Conservation (phyloP, 2,888 invertebrate species). For the Drosophila prostipennis region DNA sequence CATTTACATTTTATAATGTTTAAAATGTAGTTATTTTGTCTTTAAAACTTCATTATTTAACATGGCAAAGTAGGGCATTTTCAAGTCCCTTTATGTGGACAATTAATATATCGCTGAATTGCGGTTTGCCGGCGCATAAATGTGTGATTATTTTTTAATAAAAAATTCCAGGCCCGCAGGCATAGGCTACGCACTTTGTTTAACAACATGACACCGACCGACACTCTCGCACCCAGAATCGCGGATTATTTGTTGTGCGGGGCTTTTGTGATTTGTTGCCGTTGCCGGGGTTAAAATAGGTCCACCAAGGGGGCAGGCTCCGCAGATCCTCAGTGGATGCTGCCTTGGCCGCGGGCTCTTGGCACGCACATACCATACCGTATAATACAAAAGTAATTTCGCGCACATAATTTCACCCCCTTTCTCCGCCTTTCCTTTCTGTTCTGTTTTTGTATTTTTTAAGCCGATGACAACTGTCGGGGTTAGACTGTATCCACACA, state of each 20-base stretch:
- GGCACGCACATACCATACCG: slow-evolving; percentile 43
- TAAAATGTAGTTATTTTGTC: too few species aligned
- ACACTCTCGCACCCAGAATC: slow-evolving; percentile 27
- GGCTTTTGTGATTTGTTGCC: slow-evolving; percentile 72
- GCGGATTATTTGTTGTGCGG: slow-evolving; percentile 58
- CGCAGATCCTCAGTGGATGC: slow-evolving; percentile 13
- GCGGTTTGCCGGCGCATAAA: slow-evolving; percentile 26
- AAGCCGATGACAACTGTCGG: slow-evolving; percentile 76
- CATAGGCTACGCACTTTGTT: slow-evolving; percentile 78
- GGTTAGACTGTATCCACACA: slow-evolving; percentile 44
- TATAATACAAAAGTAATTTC: slow-evolving; percentile 74
- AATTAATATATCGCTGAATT: slow-evolving; percentile 39
- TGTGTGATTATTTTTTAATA: slow-evolving; percentile 76
- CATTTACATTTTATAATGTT: too few species aligned
- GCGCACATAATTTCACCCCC: slow-evolving; percentile 50
- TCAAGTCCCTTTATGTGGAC: slow-evolving; percentile 3
- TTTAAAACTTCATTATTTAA: not conserved
- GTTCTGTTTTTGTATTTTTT: slow-evolving; percentile 44
- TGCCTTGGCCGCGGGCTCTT: slow-evolving; percentile 55
- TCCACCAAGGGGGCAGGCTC: slow-evolving; percentile 49
- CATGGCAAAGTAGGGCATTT: slow-evolving; percentile 10
- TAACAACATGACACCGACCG: slow-evolving; percentile 68
- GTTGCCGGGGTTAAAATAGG: slow-evolving; percentile 76
- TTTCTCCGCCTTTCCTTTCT: slow-evolving; percentile 1
- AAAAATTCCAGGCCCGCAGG: slow-evolving; percentile 62